Conservation (phyloP, 2,888 invertebrate species). For the Trachelus troglodyta region DNA sequence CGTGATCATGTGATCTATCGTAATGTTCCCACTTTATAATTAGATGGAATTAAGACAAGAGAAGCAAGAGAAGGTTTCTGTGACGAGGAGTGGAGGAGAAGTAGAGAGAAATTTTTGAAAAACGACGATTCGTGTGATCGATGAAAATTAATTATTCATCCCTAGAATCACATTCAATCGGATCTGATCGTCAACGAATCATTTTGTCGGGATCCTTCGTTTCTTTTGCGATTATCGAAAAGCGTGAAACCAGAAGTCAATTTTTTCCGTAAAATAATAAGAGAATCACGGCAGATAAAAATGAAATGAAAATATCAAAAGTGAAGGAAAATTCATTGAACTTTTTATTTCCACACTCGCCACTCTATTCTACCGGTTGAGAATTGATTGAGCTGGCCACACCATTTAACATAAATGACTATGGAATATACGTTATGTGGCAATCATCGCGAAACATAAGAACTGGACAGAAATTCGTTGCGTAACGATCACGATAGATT, state of each 20-base stretch:
- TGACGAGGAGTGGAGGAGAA: not conserved
- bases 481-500: not conserved
- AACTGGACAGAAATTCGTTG: not conserved
- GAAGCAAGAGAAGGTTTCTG: not conserved
- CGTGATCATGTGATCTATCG: slow-evolving; percentile 1
- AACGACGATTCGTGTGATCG: not conserved
- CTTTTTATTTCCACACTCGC: not conserved
- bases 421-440: not conserved
- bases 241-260: not conserved
- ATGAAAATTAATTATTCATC: not conserved
- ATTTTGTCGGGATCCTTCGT: not conserved
- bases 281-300: too few relatives aligned
- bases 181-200: not conserved
- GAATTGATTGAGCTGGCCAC: not conserved
- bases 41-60: not conserved
- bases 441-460: not conserved
- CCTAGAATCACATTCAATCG: not conserved
- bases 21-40: not conserved
- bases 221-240: not conserved
- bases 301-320: too few relatives aligned
- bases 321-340: not conserved
- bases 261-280: not conserved
- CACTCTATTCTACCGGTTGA: not conserved
- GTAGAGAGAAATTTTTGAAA: not conserved
- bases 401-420: not conserved